Percentiles rank a stretch among this genome's conserved stretches.
phyloP scores from a whole-genome alignment of 2,888 invertebrate genomes.

The Ormyrus labotus region DNA sequence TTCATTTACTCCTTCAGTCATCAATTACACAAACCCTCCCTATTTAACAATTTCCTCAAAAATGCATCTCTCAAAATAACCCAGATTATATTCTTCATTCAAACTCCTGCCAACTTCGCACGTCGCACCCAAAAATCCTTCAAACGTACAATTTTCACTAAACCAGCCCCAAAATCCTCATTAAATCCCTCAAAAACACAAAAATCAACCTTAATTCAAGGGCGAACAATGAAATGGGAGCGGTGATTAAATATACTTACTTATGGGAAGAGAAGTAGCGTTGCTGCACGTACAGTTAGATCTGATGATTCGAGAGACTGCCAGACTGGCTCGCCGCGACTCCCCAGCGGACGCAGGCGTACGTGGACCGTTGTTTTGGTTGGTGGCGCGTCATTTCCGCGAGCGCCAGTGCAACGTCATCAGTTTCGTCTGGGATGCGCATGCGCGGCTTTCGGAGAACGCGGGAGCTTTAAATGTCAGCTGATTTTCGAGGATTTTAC shows the following conservation, averaged over 20 bases:
- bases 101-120: too few species aligned
- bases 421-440: not conserved
- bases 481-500: too few species aligned
- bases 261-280: not conserved
- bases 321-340: slow-evolving; percentile 2
- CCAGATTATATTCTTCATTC: too few species aligned
- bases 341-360: slow-evolving; percentile 18
- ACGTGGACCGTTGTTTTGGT: slow-evolving; percentile 39
- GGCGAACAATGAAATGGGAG: too few species aligned
- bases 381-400: slow-evolving; percentile 41
- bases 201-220: too few species aligned
- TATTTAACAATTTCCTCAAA: too few species aligned
- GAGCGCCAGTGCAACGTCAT: slow-evolving; percentile 7
- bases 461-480: too few species aligned
- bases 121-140: too few species aligned
- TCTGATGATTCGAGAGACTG: slow-evolving; percentile 23
- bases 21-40: slow-evolving; percentile 7
- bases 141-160: too few species aligned
- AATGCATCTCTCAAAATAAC: too few species aligned
- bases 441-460: not conserved
- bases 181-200: too few species aligned
- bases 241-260: slow-evolving; percentile 36
- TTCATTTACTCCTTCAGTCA: not conserved
- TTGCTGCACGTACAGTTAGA: slow-evolving; percentile 38
- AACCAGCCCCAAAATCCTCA: too few species aligned